Conservation (phyloP, 35 echinoderm and acorn worm species). For the Heliocidaris erythrogramma region DNA sequence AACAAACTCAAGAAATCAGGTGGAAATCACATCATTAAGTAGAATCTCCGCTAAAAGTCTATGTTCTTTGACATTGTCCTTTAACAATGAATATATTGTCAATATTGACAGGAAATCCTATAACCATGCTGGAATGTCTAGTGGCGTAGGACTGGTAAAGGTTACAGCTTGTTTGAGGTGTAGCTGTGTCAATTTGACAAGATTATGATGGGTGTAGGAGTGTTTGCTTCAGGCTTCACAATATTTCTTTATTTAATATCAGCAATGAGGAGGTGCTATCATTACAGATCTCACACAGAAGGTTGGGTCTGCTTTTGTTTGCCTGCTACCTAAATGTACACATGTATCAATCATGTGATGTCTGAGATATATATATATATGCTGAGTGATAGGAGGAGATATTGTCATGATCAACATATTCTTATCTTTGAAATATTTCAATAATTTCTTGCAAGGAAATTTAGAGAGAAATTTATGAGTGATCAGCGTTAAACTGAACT, state of each 20-base stretch:
- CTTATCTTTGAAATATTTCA: too few relatives aligned
- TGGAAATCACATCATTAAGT: neutral
- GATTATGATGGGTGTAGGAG: neutral
- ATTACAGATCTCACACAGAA: neutral
- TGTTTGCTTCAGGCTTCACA: neutral
- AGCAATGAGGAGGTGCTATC: neutral
- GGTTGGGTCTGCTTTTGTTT: neutral
- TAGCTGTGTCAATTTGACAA: neutral
- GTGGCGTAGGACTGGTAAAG: neutral
- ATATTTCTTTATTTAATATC: neutral
- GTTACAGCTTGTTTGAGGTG: slow-evolving; percentile 1
- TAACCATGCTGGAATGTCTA: neutral
- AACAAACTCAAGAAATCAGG: neutral
- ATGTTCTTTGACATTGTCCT: neutral
- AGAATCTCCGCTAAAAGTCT: neutral
- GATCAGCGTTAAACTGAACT: neutral
- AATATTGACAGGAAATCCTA: neutral
- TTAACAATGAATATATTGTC: neutral
- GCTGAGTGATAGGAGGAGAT: neutral
- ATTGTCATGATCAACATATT: neutral
- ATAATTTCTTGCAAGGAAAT: neutral
- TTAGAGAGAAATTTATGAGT: neutral
- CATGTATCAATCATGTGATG: neutral
- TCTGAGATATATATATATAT: too few relatives aligned
- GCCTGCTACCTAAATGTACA: neutral